A percentile compares a stretch with the other conserved stretches of the same genome.
Conservation (phyloP, 2,888 invertebrate genomes). For the Pomacea canaliculata region DNA sequence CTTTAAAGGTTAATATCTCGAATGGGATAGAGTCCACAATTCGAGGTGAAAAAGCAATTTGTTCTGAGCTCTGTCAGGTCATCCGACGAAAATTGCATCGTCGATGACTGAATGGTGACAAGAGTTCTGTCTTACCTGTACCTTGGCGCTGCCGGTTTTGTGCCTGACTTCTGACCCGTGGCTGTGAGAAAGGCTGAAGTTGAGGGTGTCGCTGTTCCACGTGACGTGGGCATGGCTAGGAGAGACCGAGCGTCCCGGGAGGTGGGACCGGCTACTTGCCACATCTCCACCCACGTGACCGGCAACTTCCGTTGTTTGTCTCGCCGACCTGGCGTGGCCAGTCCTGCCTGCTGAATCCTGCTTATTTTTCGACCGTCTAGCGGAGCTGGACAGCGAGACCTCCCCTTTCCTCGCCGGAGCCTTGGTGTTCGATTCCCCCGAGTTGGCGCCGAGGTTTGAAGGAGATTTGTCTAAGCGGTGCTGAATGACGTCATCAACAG, state of each 20-base stretch:
- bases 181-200: not conserved
- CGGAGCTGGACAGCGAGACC: too few species aligned
- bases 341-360: constrained; percentile 4
- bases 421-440: not conserved
- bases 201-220: not conserved
- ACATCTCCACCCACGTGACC: not conserved
- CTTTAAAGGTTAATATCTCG: too few species aligned
- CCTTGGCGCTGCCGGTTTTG: too few species aligned
- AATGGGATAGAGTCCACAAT: too few species aligned
- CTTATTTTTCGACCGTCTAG: not conserved
- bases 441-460: not conserved
- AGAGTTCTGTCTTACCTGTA: too few species aligned
- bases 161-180: not conserved
- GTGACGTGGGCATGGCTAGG: not conserved
- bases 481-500: constrained; percentile 21
- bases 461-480: constrained; percentile 7
- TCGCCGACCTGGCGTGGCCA: not conserved
- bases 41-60: too few species aligned
- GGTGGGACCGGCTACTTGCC: not conserved
- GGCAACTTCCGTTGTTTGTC: not conserved
- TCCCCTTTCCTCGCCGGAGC: too few species aligned
- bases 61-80: too few species aligned
- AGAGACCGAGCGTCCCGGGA: constrained; percentile 1
- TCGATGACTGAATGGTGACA: too few species aligned
- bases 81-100: too few species aligned